phyloP scores from a whole-genome alignment of 2,888 invertebrate genomes.

The Alcis repandata region DNA sequence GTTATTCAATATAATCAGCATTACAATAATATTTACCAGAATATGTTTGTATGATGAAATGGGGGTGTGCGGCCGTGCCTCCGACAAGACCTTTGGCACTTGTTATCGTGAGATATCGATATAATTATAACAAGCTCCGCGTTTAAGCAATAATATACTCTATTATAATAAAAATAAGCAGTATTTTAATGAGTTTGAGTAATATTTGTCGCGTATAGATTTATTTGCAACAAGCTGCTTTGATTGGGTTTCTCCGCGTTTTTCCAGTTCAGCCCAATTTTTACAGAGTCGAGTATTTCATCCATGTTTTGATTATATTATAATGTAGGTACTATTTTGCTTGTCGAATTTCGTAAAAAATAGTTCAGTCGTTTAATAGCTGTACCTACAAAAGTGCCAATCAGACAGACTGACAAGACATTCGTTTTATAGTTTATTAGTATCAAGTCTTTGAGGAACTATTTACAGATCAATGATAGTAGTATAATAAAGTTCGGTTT shows the following conservation, averaged over 20 bases:
- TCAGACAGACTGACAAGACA: too few species aligned
- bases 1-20: constrained; percentile 17
- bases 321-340: too few species aligned
- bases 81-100: constrained; percentile 50
- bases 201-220: not conserved
- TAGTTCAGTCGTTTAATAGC: too few species aligned
- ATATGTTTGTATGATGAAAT: constrained; percentile 57
- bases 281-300: not conserved
- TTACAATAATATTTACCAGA: constrained; percentile 32
- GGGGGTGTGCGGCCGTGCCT: constrained; percentile 63
- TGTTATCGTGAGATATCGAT: constrained; percentile 23
- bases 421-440: too few species aligned
- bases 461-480: too few species aligned
- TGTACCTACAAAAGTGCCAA: too few species aligned
- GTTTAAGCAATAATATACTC: constrained; percentile 3
- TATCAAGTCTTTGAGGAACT: too few species aligned
- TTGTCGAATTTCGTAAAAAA: too few species aligned
- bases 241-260: not conserved
- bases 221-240: too few species aligned
- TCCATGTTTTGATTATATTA: not conserved
- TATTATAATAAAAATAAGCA: constrained; percentile 1
- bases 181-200: not conserved
- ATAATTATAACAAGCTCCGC: constrained; percentile 3
- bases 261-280: not conserved
- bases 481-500: not conserved